Base-by-base conservation (phyloP, 2,888 invertebrate genomes). In the Eremobia ochroleuca region DNA sequence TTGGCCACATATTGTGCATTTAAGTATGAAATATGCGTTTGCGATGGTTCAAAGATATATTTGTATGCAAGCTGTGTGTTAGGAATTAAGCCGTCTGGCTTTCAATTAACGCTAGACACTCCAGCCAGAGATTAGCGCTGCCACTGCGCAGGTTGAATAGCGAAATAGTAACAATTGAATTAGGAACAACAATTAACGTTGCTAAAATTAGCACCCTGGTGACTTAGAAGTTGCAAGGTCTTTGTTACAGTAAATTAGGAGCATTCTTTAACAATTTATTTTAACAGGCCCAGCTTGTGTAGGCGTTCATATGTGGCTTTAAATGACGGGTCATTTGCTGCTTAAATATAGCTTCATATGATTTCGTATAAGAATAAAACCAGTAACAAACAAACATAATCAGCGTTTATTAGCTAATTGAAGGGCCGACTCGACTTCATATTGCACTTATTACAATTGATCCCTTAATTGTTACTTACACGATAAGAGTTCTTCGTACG, bases 381-480 rank as follows among this genome's bases (percentile, higher is more conserved):
- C 75, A 79, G 68, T 76, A 66, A 75, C 69, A 85, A 86, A 89
- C 85, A 87, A 88, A 87, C 77, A 84, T 84, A 85, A 88, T 88
- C 81, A 88, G 83, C 86, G 86, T 87, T 83, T 76, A 83, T 87
- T 87, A 86, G 82, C 81, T 83, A 88, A 88, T 88, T 79, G 87
- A 87, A 83, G 87, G 82, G 81, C 74, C 85, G 85, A 87, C 85
- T 88, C 88, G 88, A 90, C 90, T 92, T 92, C 90, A 92, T 94
- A 94, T 94, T 89, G 92, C 94, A 91, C 93, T 93, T 95, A 93
- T 92, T 93, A 93, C 94, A 95, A 95, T 95, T 95, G 94, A 87
- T 81, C 85, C 86, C 85, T 86, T 93, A 95, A 96, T 95, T 95
- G 94, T 85, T 91, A 90, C 86, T 87, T 89, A 89, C 90, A 90